phyloP scores from a whole-genome alignment of 2,888 invertebrate species.

The Xylota segnis region DNA sequence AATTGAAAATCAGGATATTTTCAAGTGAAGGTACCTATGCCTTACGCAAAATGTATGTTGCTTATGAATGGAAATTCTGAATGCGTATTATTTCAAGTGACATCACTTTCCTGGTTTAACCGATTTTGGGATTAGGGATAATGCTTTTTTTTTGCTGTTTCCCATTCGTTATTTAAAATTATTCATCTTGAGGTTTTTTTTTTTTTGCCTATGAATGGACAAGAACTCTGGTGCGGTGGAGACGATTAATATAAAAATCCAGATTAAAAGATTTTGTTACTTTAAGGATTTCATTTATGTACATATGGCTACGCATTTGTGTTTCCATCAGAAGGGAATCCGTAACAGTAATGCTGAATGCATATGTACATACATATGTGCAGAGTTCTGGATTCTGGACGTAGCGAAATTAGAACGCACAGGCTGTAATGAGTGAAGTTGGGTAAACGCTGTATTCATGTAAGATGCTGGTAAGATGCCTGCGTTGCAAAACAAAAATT shows the following conservation, averaged over 20 bases:
- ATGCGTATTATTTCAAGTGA: conserved; percentile 70
- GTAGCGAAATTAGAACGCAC: too few species aligned
- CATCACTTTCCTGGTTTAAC: conserved; percentile 69
- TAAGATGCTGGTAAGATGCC: too few species aligned
- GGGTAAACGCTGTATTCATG: too few species aligned
- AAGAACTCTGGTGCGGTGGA: background rate
- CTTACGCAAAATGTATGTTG: conserved; percentile 68
- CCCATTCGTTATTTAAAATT: conserved; percentile 45
- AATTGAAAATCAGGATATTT: conserved; percentile 49
- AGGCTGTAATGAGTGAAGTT: too few species aligned
- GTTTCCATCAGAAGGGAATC: too few species aligned
- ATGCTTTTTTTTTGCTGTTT: conserved; percentile 33
- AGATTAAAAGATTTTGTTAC: conserved; percentile 31
- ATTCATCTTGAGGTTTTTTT: conserved; percentile 34
- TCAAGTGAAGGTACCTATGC: conserved; percentile 5
- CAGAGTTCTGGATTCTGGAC: too few species aligned
- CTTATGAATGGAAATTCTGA: conserved; percentile 58
- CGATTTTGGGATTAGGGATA: conserved; percentile 66
- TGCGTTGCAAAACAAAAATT: too few species aligned
- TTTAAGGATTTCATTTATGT: background rate
- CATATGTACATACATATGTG: too few species aligned
- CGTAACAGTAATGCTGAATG: too few species aligned
- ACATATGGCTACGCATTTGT: background rate
- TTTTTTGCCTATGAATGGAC: background rate
- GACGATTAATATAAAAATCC: conserved; percentile 23